A percentile compares a stretch with the other conserved stretches of the same genome.
Conservation (phyloP, 2,888 invertebrate genomes). For the Rhingia campestris region DNA sequence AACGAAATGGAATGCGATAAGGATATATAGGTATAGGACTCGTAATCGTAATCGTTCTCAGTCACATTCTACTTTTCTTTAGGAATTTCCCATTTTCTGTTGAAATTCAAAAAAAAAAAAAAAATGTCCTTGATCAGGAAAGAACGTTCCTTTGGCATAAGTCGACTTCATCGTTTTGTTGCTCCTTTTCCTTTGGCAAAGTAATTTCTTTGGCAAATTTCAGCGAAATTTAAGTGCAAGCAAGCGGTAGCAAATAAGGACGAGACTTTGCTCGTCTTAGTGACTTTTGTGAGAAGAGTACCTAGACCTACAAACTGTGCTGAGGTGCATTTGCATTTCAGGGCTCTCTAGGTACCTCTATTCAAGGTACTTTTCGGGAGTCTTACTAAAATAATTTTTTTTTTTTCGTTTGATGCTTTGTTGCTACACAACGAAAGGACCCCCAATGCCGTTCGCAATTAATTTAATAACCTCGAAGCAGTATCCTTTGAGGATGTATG, state of each 20-base stretch:
- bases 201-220: conserved; percentile 56
- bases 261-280: neutral
- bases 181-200: conserved; percentile 20
- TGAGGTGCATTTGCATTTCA: conserved; percentile 1
- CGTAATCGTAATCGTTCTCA: conserved; percentile 34
- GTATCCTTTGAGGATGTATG: too few species aligned
- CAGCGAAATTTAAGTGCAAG: conserved; percentile 41
- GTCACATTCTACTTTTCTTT: conserved; percentile 9
- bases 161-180: conserved; percentile 4
- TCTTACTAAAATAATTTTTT: conserved; percentile 24
- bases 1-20: conserved; percentile 52
- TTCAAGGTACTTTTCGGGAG: conserved; percentile 7
- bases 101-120: conserved; percentile 19
- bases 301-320: too few species aligned
- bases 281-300: neutral
- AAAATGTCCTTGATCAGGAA: conserved; percentile 18
- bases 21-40: neutral
- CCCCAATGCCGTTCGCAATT: neutral
- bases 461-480: too few species aligned
- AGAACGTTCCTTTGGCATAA: neutral
- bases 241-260: conserved; percentile 47
- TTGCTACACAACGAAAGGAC: conserved; percentile 9
- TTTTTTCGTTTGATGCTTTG: conserved; percentile 13
- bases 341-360: neutral
- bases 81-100: neutral